phyloP scores from a whole-genome alignment of 2,797 vertebrate species.

The Sebastes aleutianus region DNA sequence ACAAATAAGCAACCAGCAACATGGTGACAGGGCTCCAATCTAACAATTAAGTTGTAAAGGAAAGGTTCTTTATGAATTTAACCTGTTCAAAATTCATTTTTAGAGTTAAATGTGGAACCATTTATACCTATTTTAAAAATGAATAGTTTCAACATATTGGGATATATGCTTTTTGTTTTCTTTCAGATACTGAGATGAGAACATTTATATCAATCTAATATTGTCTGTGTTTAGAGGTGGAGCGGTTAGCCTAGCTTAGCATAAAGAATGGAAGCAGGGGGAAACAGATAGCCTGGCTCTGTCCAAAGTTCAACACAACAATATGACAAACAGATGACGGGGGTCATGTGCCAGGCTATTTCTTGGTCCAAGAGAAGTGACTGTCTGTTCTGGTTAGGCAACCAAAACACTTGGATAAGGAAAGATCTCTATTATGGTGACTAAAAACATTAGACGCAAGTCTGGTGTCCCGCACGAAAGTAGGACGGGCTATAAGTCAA shows the following conservation, averaged over 20 bases:
- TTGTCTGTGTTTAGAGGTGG: background rate
- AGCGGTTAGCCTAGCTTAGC: background rate
- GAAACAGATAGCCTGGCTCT: background rate
- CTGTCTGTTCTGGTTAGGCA: too few relatives aligned
- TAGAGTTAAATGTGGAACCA: background rate
- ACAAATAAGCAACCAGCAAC: background rate
- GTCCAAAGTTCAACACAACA: background rate
- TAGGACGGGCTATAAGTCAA: too few relatives aligned
- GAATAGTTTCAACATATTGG: background rate
- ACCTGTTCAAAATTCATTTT: background rate
- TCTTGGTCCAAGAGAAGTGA: background rate
- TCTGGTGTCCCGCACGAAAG: too few relatives aligned
- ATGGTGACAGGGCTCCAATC: background rate
- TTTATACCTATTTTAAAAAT: background rate
- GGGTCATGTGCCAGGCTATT: background rate
- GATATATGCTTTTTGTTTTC: background rate
- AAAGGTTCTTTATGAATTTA: background rate
- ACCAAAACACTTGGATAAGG: too few relatives aligned
- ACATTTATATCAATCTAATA: background rate
- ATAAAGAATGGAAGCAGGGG: background rate
- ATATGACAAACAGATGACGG: background rate
- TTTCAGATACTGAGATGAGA: background rate
- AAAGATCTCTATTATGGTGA: too few relatives aligned
- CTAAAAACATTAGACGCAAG: too few relatives aligned
- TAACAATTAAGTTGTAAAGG: background rate